These are phyloP conservation scores for Arothron firmamentum DNA, from an alignment of 2,113 vertebrate species.

Conservation along the genomic window DNA sequence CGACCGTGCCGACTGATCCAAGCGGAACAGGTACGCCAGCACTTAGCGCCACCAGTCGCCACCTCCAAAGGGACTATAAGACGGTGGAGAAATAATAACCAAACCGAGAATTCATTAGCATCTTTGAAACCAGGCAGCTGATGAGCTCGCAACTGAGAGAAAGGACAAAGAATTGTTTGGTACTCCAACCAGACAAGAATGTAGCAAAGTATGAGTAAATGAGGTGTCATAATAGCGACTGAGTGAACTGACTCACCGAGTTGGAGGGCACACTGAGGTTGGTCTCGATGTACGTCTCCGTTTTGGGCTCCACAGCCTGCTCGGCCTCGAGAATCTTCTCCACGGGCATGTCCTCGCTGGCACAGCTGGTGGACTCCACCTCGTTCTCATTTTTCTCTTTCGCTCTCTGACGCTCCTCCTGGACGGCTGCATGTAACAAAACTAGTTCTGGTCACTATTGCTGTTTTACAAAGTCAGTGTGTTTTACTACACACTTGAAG, in stretches of 20 bases:
- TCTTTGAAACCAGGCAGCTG: constrained; percentile 15
- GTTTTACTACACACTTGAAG: too few relatives aligned
- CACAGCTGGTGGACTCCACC: constrained; percentile 90
- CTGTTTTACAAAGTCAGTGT: constrained; percentile 39
- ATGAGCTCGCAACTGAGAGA: background rate
- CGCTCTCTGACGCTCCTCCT: constrained; percentile 95
- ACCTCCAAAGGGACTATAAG: constrained; percentile 23
- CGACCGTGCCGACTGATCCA: constrained; percentile 15
- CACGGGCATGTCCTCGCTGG: constrained; percentile 97
- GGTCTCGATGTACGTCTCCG: constrained; percentile 94
- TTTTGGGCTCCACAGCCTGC: constrained; percentile 96
- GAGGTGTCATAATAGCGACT: too few relatives aligned
- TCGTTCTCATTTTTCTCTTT: constrained; percentile 93
- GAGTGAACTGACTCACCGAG: constrained; percentile 81
- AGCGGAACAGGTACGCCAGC: constrained; percentile 39
- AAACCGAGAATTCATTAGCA: background rate
- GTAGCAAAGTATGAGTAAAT: too few relatives aligned
- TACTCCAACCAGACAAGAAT: too few relatives aligned
- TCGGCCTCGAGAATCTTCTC: constrained; percentile 98
- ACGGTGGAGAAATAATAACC: constrained; percentile 15
- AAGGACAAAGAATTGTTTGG: too few relatives aligned
- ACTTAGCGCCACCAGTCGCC: constrained; percentile 9
- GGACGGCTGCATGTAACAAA: constrained; percentile 83
- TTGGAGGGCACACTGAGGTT: constrained; percentile 86
- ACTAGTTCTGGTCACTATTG: constrained; percentile 76